Percentiles rank a stretch among this genome's conserved stretches.
Conservation (phyloP, 2,888 invertebrate species). For the Dichetophora obliterata region DNA sequence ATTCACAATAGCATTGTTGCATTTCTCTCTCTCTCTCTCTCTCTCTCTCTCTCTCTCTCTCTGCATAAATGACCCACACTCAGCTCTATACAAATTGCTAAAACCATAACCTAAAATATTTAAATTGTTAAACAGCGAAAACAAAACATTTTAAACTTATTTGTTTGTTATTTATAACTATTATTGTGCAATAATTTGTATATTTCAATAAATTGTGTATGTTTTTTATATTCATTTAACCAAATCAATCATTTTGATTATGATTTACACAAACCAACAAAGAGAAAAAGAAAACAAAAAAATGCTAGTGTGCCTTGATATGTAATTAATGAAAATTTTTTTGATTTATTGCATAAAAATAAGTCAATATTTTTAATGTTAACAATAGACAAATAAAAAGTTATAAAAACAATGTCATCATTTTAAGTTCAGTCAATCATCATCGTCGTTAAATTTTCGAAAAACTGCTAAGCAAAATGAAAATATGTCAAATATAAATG, state of each 20-base stretch:
- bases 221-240: slow-evolving; percentile 45
- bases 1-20: too few relatives aligned
- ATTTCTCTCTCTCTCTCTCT: too few relatives aligned
- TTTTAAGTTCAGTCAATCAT: slow-evolving; percentile 1
- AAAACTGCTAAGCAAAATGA: background rate
- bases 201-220: background rate
- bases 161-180: slow-evolving; percentile 44
- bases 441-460: background rate
- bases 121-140: background rate
- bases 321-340: slow-evolving; percentile 40
- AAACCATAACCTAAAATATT: background rate
- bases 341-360: slow-evolving; percentile 31
- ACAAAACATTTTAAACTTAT: slow-evolving; percentile 45
- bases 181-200: slow-evolving; percentile 33
- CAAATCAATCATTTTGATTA: background rate
- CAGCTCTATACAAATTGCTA: background rate
- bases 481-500: slow-evolving; percentile 33
- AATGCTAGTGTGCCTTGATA: slow-evolving; percentile 66
- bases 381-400: slow-evolving; percentile 41
- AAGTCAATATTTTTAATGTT: slow-evolving; percentile 26
- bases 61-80: background rate
- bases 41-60: background rate
- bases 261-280: too few relatives aligned
- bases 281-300: slow-evolving; percentile 39
- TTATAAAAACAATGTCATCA: slow-evolving; percentile 24